phyloP scores from a whole-genome alignment of 1,140 invertebrate genomes.

The Brachionus plicatilis region DNA sequence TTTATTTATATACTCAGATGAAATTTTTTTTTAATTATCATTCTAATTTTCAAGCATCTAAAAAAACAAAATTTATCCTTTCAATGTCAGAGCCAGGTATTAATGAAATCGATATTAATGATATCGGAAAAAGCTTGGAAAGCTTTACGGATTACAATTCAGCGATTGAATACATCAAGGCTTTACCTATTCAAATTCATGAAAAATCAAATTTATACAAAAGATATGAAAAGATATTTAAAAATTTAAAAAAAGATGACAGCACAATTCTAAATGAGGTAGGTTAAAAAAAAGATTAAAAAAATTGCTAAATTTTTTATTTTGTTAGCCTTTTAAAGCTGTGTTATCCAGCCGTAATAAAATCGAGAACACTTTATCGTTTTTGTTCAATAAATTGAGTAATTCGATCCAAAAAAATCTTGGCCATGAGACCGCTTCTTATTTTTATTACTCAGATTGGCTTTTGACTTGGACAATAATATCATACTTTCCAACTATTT shows the following conservation, averaged over 20 bases:
- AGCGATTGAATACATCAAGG: not conserved
- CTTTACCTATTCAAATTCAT: not conserved
- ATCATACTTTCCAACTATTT: not conserved
- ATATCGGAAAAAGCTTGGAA: not conserved
- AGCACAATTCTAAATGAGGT: not conserved
- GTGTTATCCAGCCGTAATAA: not conserved
- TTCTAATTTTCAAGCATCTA: no score
- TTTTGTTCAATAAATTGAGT: not conserved
- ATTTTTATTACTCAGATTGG: not conserved
- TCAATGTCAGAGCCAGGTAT: not conserved
- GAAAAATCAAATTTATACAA: not conserved
- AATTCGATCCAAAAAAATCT: not conserved
- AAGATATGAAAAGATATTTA: not conserved
- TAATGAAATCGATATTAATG: not conserved
- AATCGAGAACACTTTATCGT: not conserved
- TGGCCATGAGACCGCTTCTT: not conserved
- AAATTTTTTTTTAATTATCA: no score
- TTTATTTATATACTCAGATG: no score
- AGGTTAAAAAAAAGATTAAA: not conserved
- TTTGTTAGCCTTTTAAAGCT: not conserved
- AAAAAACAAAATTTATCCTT: not conserved
- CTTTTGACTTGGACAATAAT: not conserved
- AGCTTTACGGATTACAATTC: not conserved
- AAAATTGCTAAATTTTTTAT: not conserved
- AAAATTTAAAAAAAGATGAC: not conserved